Evolutionary conservation across 1,140 invertebrate species (phyloP), one percentile per base, ranked within the genome.

Genomic region (Pseudomyrmex pallidus): DNA sequence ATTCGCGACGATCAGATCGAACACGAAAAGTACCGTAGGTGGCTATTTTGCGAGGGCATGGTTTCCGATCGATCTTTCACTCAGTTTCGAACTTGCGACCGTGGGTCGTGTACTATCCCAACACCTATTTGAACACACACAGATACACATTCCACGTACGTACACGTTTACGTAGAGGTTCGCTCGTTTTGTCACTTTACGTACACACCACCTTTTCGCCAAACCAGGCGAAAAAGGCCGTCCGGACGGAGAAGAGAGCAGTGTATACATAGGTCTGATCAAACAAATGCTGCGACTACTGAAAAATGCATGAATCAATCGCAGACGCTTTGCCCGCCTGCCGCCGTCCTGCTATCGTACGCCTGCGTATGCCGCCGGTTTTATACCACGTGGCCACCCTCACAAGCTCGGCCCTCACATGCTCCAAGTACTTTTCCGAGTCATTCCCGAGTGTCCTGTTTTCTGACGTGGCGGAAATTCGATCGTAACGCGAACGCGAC

Each of bases 231-330:
- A 48, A 83, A 80, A 84, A 78, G 87, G 86, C 72, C 87, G 80
- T 35, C 35, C 62, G 74, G 70, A 77, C 70, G 74, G 68, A 35
- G 50, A 20, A 56, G 56, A 25, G 35, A 67, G 70, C 35, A 35
- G 35, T 35, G 35, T 35, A 70, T 78, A 50, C 61, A 54, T 74
- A 82, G 78, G 85, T 86, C 77, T 89, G 88, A 89, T 89, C 88
- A 87, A 89, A 89, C 85, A 89, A 89, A 89, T 76, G 85, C 66
- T 22, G 85, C 57, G 85, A 72, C 83, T 78, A 76, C 54, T 89
- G 88, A 89, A 89, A 89, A 89, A 89, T 89, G 78, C 88, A 89
- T 89, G 87, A 89, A 25, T 82, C 88, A 89, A 89, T 89, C 82
- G 87, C 63, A 82, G 74, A 85, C 76, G 87, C 35, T 35, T 35